A percentile compares a stretch with the other conserved stretches of the same genome.
phyloP scores from a whole-genome alignment of 2,797 vertebrate species.

The Lateolabrax maculatus region DNA sequence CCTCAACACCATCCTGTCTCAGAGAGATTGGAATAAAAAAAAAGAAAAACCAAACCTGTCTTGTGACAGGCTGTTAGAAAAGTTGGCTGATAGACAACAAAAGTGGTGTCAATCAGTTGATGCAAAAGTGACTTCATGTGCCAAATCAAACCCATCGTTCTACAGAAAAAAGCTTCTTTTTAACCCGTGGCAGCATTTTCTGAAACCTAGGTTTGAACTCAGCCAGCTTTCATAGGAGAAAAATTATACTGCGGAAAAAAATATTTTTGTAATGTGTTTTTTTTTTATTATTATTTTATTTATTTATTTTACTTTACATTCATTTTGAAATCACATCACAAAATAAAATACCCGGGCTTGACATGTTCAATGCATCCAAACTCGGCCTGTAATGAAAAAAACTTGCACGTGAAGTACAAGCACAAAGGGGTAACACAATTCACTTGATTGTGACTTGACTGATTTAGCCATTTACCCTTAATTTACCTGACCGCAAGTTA shows the following conservation, averaged over 20 bases:
- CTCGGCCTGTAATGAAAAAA: background rate
- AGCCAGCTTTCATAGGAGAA: background rate
- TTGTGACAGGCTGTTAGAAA: slow-evolving; percentile 32
- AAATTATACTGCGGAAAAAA: background rate
- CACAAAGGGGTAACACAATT: background rate
- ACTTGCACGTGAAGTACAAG: background rate
- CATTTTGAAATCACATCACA: slow-evolving; percentile 1
- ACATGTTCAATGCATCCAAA: background rate
- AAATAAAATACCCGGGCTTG: background rate
- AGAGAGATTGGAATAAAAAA: background rate
- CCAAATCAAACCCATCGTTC: slow-evolving; percentile 41
- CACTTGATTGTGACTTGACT: no score
- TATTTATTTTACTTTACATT: background rate
- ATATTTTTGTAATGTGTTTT: no score
- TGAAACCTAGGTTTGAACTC: slow-evolving; percentile 7
- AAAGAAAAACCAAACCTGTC: background rate
- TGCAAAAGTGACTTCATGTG: slow-evolving; percentile 45
- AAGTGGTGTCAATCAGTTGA: slow-evolving; percentile 44
- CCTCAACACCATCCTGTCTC: slow-evolving; percentile 5
- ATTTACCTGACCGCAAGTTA: background rate
- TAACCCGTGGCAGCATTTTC: slow-evolving; percentile 20
- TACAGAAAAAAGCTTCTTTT: slow-evolving; percentile 14
- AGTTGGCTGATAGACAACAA: slow-evolving; percentile 32
- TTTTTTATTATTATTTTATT: background rate
- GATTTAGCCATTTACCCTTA: background rate